Evolutionary conservation across 35 echinoderm and acorn worm species (phyloP), one percentile per base, ranked within the genome.

Genomic region (Stichopus chloronotus): DNA sequence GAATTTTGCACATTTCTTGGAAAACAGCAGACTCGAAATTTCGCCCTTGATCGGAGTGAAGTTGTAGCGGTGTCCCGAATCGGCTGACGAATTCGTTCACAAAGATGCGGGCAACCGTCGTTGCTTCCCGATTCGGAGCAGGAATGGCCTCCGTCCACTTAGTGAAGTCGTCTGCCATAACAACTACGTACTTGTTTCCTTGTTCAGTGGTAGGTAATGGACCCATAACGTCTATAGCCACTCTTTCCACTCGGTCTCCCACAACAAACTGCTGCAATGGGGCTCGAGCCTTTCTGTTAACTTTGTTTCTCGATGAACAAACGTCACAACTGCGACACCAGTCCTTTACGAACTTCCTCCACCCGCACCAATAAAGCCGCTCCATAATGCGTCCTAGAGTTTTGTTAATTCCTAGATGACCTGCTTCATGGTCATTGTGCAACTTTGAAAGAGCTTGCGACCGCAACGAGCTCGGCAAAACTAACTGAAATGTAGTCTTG

Each of bases 1-100:
- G 81, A n/a, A 94, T 14, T 16, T 52, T 4, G 59, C 95, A 96
- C 5, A 94, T 56, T 78, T 76, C 55, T 54, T 84, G n/a, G 55
- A 96, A 94, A 10, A 96, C 63, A 9, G 55, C 3, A 11, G 92
- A 53, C 72, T 96, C 88, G 54, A 96, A 96, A 59, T 96, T 91
- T 5, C 92, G 43, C 4, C 95, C 95, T 74, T 96, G 92, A 55
- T 94, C 88, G 54, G 86, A 24, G 10, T 90, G 86, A 2, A 94
- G 8, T 21, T 21, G 57, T 7, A 17, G 17, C 4, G 76, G 77
- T 13, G 91, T 71, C 25, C 93, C 93, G 53, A 91, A 94, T 77
- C 77, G 16, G 83, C n/a, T 21, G 1, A 94, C 43, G 63, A 94
- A 90, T 19, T 93, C 55, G 5, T 93, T 60, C 5, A 93, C 76